Evolutionary conservation across 37 sponge, comb jelly and placozoan species (phyloP), one percentile per base, ranked within the genome.

Genomic region (Eunapius fragilis): DNA sequence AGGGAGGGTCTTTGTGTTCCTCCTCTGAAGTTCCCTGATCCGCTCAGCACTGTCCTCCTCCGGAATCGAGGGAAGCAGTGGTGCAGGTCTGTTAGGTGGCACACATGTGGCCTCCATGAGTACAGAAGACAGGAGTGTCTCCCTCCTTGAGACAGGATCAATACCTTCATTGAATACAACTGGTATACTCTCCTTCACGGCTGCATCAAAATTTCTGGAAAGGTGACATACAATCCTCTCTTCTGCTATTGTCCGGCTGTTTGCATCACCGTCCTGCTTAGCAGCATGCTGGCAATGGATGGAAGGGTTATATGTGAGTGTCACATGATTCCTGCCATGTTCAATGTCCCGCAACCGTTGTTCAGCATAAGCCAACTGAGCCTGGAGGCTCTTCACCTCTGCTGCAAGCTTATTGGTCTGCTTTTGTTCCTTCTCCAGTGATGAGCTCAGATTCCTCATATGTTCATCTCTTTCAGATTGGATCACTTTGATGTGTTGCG

Each of bases 1-100:
- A 37, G 94, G 92, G 25, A 86, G 86, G 35, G 70, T 79, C 70
- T 36, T 71, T 2, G 86, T 38, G 71, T 94, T 94, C 24, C 94
- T 80, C 27, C 80, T 48, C 76, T 91, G 80, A 22, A 94, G 89
- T 47, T 94, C 94, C 10, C 32, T 47, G 19, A 87, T 32, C 26
- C 94, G 83, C 22, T 80, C 76, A 25, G 49, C 58, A 69, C 49
- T 31, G 19, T 79, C 17, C 10, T 67, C 31, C 28, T 78, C 80
- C 6, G 58, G 14, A 13, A 58, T 58, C 19, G 58, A 11, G 58
- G 22, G 58, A 4, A 58, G 58, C 1, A 19, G 6, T 12, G 58
- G 17, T 11, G 58, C 6, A 11, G 58, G 58, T 17, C 58, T 58
- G 58, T 19, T 19, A 2, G 58, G 14, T 58, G 58, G 58, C 14